phyloP scores from a whole-genome alignment of 2,888 invertebrate species.

The Amblyteles armatorius region DNA sequence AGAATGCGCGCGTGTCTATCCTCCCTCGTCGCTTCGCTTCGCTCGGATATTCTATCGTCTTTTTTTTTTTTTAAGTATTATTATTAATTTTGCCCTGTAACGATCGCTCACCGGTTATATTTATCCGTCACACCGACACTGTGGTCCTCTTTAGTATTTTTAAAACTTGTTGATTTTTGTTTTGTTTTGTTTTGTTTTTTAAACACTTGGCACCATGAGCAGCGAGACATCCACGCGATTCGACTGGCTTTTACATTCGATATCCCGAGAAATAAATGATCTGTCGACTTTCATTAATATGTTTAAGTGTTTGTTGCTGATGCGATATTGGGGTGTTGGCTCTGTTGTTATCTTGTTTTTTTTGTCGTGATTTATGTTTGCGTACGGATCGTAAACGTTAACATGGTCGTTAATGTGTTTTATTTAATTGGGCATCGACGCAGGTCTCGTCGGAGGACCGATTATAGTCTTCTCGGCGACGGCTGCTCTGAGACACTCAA shows the following conservation, averaged over 20 bases:
- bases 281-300: constrained; percentile 26
- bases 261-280: constrained; percentile 35
- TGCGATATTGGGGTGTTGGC: constrained; percentile 37
- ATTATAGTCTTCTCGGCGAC: constrained; percentile 56
- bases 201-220: constrained; percentile 56
- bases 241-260: constrained; percentile 36
- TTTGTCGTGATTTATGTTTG: constrained; percentile 37
- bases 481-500: constrained; percentile 42
- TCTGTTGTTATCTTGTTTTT: constrained; percentile 26
- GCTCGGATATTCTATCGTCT: constrained; percentile 14
- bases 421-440: constrained; percentile 32
- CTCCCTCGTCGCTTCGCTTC: constrained; percentile 32
- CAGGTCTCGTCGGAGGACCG: constrained; percentile 52
- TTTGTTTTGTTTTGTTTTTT: constrained; percentile 27
- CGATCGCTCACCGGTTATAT: constrained; percentile 24
- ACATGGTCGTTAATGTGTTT: constrained; percentile 29
- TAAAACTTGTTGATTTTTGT: constrained; percentile 16
- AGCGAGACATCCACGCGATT: constrained; percentile 58
- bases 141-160: constrained; percentile 28
- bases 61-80: not conserved
- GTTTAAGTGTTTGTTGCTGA: constrained; percentile 20
- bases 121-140: constrained; percentile 27
- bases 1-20: constrained; percentile 50
- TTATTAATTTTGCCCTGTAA: constrained; percentile 3
- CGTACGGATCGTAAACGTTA: constrained; percentile 29